phyloP scores from a whole-genome alignment of 2,113 vertebrate species.

The Thermophis baileyi region DNA sequence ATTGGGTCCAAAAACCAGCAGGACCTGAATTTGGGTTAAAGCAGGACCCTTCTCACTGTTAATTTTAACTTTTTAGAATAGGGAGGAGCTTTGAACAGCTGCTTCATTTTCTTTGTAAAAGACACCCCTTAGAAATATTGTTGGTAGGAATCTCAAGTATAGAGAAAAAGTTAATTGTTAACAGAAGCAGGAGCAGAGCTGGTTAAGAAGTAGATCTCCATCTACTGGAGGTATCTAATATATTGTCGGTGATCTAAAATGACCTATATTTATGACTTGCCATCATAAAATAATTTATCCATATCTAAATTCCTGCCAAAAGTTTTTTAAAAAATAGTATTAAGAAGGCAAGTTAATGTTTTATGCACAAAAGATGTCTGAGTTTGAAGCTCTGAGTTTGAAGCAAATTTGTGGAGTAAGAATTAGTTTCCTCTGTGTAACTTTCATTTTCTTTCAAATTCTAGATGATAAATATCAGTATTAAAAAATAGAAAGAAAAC shows the following conservation, averaged over 20 bases:
- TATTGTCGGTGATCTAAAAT: neutral
- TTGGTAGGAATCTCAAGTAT: neutral
- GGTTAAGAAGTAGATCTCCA: neutral
- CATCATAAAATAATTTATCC: neutral
- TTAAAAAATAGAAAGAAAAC: neutral
- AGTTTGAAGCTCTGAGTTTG: neutral
- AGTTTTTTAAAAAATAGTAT: neutral
- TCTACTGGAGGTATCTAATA: neutral
- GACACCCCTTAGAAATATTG: neutral
- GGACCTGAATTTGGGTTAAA: neutral
- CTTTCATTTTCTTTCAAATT: neutral
- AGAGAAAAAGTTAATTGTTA: neutral
- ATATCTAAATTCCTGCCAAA: neutral
- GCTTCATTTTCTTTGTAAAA: neutral
- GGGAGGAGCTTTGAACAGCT: neutral
- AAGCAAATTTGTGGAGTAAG: neutral
- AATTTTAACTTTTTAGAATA: neutral
- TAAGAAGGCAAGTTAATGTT: neutral
- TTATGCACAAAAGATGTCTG: neutral
- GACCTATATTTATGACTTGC: neutral
- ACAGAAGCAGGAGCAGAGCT: neutral
- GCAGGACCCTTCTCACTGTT: neutral
- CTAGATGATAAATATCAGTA: neutral
- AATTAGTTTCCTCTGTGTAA: neutral
- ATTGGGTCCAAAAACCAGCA: neutral